phyloP scores from a whole-genome alignment of 2,888 invertebrate species.

The Tupiocoris notatus region DNA sequence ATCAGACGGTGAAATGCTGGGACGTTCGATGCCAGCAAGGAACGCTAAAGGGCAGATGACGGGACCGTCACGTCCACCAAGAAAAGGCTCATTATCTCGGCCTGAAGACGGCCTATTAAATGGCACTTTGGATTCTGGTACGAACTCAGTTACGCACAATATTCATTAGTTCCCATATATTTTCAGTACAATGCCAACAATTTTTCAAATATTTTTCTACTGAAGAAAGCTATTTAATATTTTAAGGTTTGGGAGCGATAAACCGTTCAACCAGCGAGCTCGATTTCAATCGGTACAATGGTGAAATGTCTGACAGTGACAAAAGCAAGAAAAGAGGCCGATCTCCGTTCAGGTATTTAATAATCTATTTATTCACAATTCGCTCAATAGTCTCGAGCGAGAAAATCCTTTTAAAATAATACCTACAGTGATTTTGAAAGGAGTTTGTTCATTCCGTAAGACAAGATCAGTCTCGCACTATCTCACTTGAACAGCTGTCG shows the following conservation, averaged over 20 bases:
- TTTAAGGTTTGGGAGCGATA: conserved; percentile 57
- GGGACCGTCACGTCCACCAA: conserved; percentile 67
- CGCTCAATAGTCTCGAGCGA: too few species aligned
- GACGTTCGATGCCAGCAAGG: conserved; percentile 51
- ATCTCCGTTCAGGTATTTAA: conserved; percentile 79
- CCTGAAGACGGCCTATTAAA: conserved; percentile 50
- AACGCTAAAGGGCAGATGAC: conserved; percentile 50
- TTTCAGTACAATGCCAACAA: too few species aligned
- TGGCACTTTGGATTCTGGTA: conserved; percentile 50
- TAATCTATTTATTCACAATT: too few species aligned
- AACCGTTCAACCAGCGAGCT: conserved; percentile 73
- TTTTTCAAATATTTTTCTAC: too few species aligned
- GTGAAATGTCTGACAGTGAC: conserved; percentile 61
- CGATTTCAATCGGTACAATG: conserved; percentile 68
- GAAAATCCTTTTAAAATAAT: background rate
- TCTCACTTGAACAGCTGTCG: too few species aligned
- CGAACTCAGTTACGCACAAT: background rate
- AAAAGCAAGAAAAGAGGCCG: conserved; percentile 79
- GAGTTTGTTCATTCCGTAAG: too few species aligned
- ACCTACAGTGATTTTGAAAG: too few species aligned
- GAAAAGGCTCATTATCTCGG: conserved; percentile 72
- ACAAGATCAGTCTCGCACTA: too few species aligned
- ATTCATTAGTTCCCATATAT: too few species aligned
- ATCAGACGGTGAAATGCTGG: conserved; percentile 64
- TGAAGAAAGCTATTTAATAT: too few species aligned